Conservation (phyloP, 1,140 invertebrate genomes). For the Paraescarpia echinospica region DNA sequence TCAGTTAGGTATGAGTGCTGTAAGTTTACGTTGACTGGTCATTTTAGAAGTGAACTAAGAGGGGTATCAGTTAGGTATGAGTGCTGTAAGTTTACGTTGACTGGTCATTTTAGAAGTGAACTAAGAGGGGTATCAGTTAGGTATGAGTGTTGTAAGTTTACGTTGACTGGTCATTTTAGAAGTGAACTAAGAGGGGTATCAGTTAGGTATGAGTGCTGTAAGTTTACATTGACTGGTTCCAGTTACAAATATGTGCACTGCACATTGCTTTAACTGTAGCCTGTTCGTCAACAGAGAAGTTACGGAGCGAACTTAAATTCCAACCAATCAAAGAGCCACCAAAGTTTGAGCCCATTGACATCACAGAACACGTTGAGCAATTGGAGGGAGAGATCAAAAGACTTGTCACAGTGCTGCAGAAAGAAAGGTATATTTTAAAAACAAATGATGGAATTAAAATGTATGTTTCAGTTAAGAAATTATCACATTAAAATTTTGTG, state of each 20-base stretch:
- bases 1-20: no score
- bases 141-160: no score
- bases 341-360: conserved; percentile 44
- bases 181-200: background rate
- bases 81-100: no score
- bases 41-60: no score
- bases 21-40: no score
- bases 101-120: no score
- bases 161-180: no score
- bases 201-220: background rate
- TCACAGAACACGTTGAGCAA: conserved; percentile 48
- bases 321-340: conserved; percentile 50
- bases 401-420: conserved; percentile 68
- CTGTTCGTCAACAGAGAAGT: conserved; percentile 45
- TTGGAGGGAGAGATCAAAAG: conserved; percentile 68
- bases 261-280: background rate
- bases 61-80: no score
- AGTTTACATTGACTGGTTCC: background rate
- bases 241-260: background rate
- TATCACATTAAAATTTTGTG: no score
- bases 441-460: no score
- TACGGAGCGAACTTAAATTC: conserved; percentile 52
- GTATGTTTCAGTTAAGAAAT: no score
- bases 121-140: no score
- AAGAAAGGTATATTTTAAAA: conserved; percentile 61